A percentile compares a stretch with the other conserved stretches of the same genome.
Evolutionary conservation across 2,797 vertebrate species (phyloP).

Genomic region (Tympanoctomys barrerae): DNA sequence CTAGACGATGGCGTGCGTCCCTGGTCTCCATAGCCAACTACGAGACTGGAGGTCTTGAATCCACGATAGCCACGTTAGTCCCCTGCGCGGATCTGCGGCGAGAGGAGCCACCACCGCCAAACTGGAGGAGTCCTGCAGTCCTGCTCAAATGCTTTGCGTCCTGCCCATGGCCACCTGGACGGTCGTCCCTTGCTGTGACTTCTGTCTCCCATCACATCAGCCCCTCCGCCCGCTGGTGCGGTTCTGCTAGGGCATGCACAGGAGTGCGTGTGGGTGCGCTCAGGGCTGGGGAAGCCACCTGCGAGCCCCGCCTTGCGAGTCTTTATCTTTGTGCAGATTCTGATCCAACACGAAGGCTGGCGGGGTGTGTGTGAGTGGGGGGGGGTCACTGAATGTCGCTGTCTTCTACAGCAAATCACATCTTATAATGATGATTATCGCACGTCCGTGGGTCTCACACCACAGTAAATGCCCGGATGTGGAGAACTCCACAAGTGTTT

Average conservation of each 20-base stretch:
- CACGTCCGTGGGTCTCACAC: too few relatives aligned
- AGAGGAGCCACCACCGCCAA: background rate
- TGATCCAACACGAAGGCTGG: background rate
- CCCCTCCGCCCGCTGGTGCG: too few relatives aligned
- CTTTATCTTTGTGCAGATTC: background rate
- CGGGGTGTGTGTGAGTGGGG: too few relatives aligned
- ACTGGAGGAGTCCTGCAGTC: background rate
- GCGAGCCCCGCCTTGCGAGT: rapidly evolving
- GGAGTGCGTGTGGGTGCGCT: rapidly evolving
- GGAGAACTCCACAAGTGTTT: background rate
- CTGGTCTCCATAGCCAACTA: background rate
- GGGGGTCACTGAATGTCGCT: rapidly evolving
- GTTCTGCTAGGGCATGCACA: rapidly evolving
- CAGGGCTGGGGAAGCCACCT: background rate
- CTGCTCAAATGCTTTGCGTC: background rate
- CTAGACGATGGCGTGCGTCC: background rate
- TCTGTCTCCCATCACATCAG: background rate
- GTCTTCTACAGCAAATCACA: background rate
- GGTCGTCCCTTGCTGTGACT: background rate
- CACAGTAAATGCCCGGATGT: background rate
- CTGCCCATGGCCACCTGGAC: background rate
- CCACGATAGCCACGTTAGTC: background rate
- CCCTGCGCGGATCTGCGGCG: too few relatives aligned
- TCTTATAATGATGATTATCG: background rate
- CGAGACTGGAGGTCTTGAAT: background rate